These are phyloP conservation scores for Achatina immaculata DNA, from an alignment of 1,140 invertebrate species.

Conservation along the genomic window DNA sequence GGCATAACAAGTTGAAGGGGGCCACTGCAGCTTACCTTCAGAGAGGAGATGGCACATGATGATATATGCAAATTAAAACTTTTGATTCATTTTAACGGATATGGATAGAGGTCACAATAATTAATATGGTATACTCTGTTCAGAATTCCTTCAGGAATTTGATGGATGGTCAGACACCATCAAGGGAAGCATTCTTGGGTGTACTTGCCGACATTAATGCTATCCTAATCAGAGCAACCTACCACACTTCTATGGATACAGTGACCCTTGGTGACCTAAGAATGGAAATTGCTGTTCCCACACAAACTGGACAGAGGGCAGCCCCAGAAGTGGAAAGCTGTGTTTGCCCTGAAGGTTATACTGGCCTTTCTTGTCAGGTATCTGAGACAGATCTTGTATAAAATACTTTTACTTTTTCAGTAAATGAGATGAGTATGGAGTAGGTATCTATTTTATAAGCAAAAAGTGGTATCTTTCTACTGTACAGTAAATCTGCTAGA, in stretches of 20 bases:
- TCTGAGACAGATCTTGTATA: slow-evolving; percentile 88
- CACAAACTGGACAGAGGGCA: slow-evolving; percentile 60
- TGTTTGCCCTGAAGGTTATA: slow-evolving; percentile 86
- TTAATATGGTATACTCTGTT: not conserved
- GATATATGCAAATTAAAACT: no score
- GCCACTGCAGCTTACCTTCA: no score
- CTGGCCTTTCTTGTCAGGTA: slow-evolving; percentile 82
- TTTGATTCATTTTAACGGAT: no score
- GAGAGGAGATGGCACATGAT: no score
- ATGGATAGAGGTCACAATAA: no score
- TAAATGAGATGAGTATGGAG: no score
- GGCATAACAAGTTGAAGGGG: no score
- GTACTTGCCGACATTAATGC: slow-evolving; percentile 85
- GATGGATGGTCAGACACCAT: slow-evolving; percentile 73
- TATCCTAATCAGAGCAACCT: slow-evolving; percentile 81
- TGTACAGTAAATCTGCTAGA: no score
- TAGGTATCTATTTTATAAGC: no score
- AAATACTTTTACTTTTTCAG: no score
- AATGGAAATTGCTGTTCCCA: slow-evolving; percentile 63
- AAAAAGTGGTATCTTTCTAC: no score
- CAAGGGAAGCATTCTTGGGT: slow-evolving; percentile 93
- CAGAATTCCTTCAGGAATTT: slow-evolving; percentile 53
- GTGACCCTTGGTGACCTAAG: slow-evolving; percentile 63
- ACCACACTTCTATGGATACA: slow-evolving; percentile 58
- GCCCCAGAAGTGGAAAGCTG: slow-evolving; percentile 83